Evolutionary conservation across 2,113 vertebrate genomes (phyloP).

Genomic region (Emydura subglobosa): DNA sequence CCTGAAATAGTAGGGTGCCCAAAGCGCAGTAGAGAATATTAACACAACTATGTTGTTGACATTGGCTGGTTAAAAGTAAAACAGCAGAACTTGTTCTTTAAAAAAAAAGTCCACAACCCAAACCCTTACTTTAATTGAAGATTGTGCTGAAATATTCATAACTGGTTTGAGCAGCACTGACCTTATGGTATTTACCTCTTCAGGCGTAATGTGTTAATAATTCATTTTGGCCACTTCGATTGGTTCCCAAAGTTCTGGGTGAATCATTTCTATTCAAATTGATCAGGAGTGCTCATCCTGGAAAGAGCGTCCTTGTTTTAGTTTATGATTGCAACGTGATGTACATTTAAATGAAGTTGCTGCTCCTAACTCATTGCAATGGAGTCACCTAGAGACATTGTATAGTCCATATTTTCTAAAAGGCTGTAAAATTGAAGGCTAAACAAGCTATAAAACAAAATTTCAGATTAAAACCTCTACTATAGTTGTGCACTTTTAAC

Average conservation of each 20-base stretch:
- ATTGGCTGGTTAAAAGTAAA: background rate
- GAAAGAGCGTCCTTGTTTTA: conserved; percentile 5
- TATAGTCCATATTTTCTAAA: conserved; percentile 16
- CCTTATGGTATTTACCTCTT: conserved; percentile 40
- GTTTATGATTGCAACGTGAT: conserved; percentile 37
- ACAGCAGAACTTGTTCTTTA: background rate
- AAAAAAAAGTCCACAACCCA: background rate
- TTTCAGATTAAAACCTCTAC: conserved; percentile 45
- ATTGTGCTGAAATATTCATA: conserved; percentile 22
- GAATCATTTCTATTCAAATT: conserved; percentile 58
- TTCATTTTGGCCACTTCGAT: conserved; percentile 38
- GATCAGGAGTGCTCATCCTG: conserved; percentile 30
- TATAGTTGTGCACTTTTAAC: conserved; percentile 43
- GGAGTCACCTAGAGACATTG: conserved; percentile 26
- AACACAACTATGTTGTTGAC: background rate
- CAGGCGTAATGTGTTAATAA: conserved; percentile 47
- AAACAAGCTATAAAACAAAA: conserved; percentile 8
- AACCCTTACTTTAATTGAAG: background rate
- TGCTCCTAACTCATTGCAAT: conserved; percentile 38
- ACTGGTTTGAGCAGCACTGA: background rate
- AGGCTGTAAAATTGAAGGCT: background rate
- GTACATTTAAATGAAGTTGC: conserved; percentile 25
- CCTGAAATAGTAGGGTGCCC: background rate
- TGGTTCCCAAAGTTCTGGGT: conserved; percentile 35
- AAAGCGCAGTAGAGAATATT: background rate